Conservation (phyloP, 2,888 invertebrate genomes). For the Diogma glabrata region DNA sequence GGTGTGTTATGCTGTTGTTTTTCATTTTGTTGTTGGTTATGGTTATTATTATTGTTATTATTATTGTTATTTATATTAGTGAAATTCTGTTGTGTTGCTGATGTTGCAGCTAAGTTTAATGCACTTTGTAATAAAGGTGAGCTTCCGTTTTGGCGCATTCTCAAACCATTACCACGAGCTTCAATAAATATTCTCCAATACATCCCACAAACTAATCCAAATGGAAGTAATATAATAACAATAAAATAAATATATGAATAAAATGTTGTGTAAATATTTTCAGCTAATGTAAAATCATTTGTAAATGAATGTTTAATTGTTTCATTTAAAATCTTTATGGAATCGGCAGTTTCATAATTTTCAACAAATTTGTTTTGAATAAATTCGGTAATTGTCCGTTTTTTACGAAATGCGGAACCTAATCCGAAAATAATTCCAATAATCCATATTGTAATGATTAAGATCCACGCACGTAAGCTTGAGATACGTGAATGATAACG, state of each 20-base stretch:
- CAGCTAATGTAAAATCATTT: constrained; percentile 5
- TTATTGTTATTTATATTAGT: constrained; percentile 2
- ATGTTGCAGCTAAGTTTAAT: constrained; percentile 27
- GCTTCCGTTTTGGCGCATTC: constrained; percentile 37
- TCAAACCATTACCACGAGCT: constrained; percentile 35
- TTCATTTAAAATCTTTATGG: neutral
- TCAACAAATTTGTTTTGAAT: neutral
- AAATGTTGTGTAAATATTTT: constrained; percentile 24
- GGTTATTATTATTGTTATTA: constrained; percentile 10
- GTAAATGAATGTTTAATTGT: neutral
- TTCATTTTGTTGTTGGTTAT: constrained; percentile 16
- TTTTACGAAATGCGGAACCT: constrained; percentile 32
- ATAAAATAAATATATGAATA: constrained; percentile 34
- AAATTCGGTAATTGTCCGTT: constrained; percentile 20
- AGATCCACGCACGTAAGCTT: constrained; percentile 33
- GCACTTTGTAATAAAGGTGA: constrained; percentile 36
- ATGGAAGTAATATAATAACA: constrained; percentile 35
- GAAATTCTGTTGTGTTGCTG: constrained; percentile 7
- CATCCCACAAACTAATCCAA: constrained; percentile 36
- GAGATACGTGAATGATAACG: constrained; percentile 44
- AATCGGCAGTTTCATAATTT: neutral
- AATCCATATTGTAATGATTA: constrained; percentile 36
- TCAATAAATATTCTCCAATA: constrained; percentile 38
- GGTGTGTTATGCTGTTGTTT: constrained; percentile 11
- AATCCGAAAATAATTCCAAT: constrained; percentile 34